A percentile compares a stretch with the other conserved stretches of the same genome.
phyloP scores from a whole-genome alignment of 2,113 vertebrate species.

The Coryphaenoides rupestris region DNA sequence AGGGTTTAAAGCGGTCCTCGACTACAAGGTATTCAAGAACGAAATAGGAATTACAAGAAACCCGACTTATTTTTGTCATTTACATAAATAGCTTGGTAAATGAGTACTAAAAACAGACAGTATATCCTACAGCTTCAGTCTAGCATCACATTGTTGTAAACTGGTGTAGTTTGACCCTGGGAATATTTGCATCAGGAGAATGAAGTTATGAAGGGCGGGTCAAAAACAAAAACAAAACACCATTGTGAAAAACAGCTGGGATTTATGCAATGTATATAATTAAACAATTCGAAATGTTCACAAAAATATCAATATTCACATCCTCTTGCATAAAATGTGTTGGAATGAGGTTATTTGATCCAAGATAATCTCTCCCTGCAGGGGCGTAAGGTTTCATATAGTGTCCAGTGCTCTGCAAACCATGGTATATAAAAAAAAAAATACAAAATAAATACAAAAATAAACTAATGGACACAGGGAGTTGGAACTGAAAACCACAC shows the following conservation, averaged over 20 bases:
- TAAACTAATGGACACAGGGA: neutral
- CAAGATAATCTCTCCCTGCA: constrained; percentile 32
- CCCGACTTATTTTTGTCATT: no score
- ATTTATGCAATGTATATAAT: constrained; percentile 35
- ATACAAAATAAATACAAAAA: neutral
- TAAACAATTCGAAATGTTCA: constrained; percentile 35
- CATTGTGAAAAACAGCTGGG: constrained; percentile 36
- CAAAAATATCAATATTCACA: constrained; percentile 55
- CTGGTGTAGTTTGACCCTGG: constrained; percentile 31
- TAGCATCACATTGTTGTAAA: neutral
- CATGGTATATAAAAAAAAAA: constrained; percentile 9
- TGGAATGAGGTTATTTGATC: constrained; percentile 55
- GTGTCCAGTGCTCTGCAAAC: constrained; percentile 39
- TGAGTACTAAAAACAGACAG: constrained; percentile 38
- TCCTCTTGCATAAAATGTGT: constrained; percentile 66
- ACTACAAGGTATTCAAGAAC: constrained; percentile 23
- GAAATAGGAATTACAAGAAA: neutral
- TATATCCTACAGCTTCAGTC: constrained; percentile 3
- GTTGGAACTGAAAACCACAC: constrained; percentile 9
- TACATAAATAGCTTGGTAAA: no score
- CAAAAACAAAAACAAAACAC: constrained; percentile 3
- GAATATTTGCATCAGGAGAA: constrained; percentile 48
- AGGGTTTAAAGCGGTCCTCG: constrained; percentile 66
- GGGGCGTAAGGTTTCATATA: constrained; percentile 20
- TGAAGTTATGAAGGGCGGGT: constrained; percentile 27